Base-by-base conservation (phyloP, 2,888 invertebrate genomes). In the Leptopilina drosophilae region DNA sequence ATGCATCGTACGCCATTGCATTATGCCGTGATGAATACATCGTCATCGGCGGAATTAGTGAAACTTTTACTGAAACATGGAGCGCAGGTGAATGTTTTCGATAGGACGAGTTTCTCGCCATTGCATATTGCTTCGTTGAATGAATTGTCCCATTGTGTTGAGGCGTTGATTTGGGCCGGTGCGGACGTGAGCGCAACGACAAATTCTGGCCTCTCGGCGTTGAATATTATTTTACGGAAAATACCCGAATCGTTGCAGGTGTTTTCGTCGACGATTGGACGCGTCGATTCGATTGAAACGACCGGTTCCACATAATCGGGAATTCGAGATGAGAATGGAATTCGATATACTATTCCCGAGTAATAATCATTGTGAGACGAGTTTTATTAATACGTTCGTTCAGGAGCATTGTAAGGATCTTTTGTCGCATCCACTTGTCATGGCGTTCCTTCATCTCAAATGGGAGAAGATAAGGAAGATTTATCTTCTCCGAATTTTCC, bases 391-490 rank as follows among this genome's bases (percentile, higher is more conserved):
- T 76, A 92, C 92, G 7, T 92, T 93, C 79, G 90, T 93, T 0
- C 91, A 91, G 65, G 92, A 92, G 77, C 92, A 92, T 3, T 91
- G 92, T 20, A 93, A 93, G 75, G 92, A 92, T 66, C 82, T 92
- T 5, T 86, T 93, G 8, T 91, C 92, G 3, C 93, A 93, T 85
- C 93, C 93, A 0, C 85, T 93, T 5, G 92, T 92, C 7, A 92
- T 92, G 88, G 92, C 93, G 0, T 93, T 93, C 65, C 87, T 93
- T 2, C 91, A 92, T 76, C 86, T 93, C 2, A 93, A 93, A 80
- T 93, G 93, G 93, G 90, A 92, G 79, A 92, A 92, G 76, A 92
- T 93, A n/a, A 85, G 92, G 0, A 92, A 92, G 75, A 92, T 92
- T 81, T 93, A 93, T 82, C 79, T 92, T 0, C 84, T 88, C 65